Evolutionary conservation across 1,140 invertebrate species (phyloP), one percentile per base, ranked within the genome.

Genomic region (Rhyacophila brunnea): DNA sequence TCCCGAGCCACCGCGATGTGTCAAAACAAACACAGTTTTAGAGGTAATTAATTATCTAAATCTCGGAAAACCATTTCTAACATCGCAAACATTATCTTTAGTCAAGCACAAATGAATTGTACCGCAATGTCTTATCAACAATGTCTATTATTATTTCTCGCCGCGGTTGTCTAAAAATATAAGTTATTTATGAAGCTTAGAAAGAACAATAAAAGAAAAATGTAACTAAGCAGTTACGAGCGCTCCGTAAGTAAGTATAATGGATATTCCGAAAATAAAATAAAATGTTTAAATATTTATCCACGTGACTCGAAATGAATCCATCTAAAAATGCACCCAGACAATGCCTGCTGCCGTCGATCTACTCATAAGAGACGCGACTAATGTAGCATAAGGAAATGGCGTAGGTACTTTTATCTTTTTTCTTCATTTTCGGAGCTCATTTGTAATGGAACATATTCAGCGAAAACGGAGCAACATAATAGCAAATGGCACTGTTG

Each of bases 281-380:
- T 28, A 51, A 55, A 48, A 49, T 46, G 23, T 53, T 58, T 34
- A 58, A 55, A 54, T 63, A 63, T 58, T 63, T 58, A 55, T 51
- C 19, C 51, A 35, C 51, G 51, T 36, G 36, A 35, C 36, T 43
- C 17, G 28, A 46, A 44, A 58, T 51, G 48, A 50, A 5, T 47
- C 44, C 35, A 14, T 58, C 56, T 58, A 58, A 58, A 58, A 58
- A 58, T 58, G 56, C 38, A 13, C 40, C n/a, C 19, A 58, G 47
- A 58, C 56, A 58, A 58, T 58, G 56, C 7, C 15, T 14, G 11
- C 6, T 15, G 35, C 10, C 20, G 49, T 13, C 10, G 43, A 20
- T 9, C 9, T 9, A 9, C 23, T 28, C 23, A 28, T 45, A 45
- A 45, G n/a, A 38, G 49, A 52, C 36, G 49, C 49, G 49, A 17